Percentiles rank a stretch among this genome's conserved stretches.
These are phyloP conservation scores for Hydrocynus forskahlii DNA, from an alignment of 2,797 vertebrate genomes.

Conservation along the genomic window DNA sequence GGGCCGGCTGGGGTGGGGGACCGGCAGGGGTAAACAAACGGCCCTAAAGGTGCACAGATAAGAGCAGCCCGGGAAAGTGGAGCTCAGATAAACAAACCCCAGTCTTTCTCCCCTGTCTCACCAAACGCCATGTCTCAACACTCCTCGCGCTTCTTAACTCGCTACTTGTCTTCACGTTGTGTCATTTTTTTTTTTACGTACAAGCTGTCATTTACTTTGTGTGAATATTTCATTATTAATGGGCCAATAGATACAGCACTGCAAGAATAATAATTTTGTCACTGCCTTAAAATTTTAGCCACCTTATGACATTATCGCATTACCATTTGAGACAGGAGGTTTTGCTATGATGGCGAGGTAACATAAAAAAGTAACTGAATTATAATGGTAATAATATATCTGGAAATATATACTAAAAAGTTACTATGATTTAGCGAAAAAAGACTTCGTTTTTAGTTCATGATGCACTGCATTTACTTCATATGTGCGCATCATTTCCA, in stretches of 20 bases:
- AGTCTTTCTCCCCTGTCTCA: neutral
- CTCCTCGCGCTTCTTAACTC: neutral
- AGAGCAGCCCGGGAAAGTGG: constrained; percentile 44
- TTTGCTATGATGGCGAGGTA: no score
- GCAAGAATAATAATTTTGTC: no score
- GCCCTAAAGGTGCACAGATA: constrained; percentile 57
- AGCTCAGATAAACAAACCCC: constrained; percentile 42
- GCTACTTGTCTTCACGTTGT: no score
- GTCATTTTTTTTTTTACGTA: neutral
- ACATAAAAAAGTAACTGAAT: no score
- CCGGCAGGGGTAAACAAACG: constrained; percentile 52
- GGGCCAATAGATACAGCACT: neutral
- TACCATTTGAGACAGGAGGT: no score
- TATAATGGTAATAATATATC: no score
- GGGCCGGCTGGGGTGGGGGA: constrained; percentile 49
- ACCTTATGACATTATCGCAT: no score
- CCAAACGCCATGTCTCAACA: neutral
- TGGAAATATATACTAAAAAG: no score
- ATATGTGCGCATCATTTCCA: neutral
- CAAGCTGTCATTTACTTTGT: no score
- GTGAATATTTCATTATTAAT: neutral
- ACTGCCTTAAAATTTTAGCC: no score
- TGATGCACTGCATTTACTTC: neutral
- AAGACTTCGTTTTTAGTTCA: no score
- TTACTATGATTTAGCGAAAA: no score